Conservation (phyloP, 2,888 invertebrate genomes). For the Caenorhabditis sinica region DNA sequence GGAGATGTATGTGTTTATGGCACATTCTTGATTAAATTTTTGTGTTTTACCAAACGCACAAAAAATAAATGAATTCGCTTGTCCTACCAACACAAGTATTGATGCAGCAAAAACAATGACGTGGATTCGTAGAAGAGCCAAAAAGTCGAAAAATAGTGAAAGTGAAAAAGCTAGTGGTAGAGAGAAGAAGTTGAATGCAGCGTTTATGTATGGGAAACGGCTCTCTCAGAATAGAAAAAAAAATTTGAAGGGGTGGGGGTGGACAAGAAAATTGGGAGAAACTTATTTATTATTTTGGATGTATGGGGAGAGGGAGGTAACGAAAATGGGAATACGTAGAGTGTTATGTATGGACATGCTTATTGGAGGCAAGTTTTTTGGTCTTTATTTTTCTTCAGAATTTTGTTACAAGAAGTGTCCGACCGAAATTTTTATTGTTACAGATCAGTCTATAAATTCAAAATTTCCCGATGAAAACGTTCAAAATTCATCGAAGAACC, state of each 20-base stretch:
- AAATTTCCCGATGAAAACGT: too few relatives aligned
- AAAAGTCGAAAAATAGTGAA: background rate
- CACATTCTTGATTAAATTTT: conserved; percentile 16
- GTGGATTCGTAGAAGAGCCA: background rate
- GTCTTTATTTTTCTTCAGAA: too few relatives aligned
- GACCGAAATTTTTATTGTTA: too few relatives aligned
- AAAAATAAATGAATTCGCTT: too few relatives aligned
- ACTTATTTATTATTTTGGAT: background rate
- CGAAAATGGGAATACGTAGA: too few relatives aligned
- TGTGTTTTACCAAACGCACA: too few relatives aligned
- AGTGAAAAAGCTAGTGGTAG: background rate
- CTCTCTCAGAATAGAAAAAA: conserved; percentile 7
- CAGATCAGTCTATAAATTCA: too few relatives aligned
- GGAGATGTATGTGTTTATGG: background rate
- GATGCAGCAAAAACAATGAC: conserved; percentile 27
- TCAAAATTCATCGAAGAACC: too few relatives aligned
- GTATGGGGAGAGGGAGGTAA: background rate
- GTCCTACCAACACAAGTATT: too few relatives aligned
- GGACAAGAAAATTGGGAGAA: background rate
- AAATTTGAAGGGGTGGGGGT: background rate
- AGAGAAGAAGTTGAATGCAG: background rate
- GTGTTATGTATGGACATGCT: too few relatives aligned
- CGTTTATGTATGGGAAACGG: conserved; percentile 13
- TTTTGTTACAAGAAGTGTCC: too few relatives aligned
- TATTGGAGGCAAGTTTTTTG: too few relatives aligned